Conservation (phyloP, 2,888 invertebrate genomes). For the Cataglyphis albicans region DNA sequence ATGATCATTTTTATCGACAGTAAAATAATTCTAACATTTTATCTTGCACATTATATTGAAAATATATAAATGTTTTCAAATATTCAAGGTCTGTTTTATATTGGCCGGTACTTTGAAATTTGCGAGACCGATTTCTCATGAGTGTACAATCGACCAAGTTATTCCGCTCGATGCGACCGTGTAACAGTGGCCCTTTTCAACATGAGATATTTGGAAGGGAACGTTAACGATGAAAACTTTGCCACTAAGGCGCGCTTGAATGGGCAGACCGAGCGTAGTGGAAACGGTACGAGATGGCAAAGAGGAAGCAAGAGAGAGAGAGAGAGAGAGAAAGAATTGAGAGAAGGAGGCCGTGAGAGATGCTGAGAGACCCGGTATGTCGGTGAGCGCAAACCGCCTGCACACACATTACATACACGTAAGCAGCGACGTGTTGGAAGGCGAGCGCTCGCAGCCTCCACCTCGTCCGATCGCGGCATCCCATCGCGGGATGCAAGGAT, state of each 20-base stretch:
- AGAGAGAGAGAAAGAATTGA: conserved; percentile 20
- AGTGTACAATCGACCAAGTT: conserved; percentile 67
- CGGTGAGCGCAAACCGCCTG: conserved; percentile 61
- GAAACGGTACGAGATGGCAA: conserved; percentile 21
- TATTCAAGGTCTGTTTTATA: not conserved
- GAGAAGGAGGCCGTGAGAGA: conserved; percentile 53
- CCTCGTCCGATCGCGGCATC: conserved; percentile 74
- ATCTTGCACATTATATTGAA: not conserved
- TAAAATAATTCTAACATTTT: not conserved
- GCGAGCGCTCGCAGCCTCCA: conserved; percentile 63
- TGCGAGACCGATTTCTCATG: conserved; percentile 40
- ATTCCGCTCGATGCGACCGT: conserved; percentile 40
- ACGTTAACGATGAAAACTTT: conserved; percentile 72
- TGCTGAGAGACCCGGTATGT: conserved; percentile 66
- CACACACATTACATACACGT: conserved; percentile 36
- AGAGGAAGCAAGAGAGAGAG: conserved; percentile 21
- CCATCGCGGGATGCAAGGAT: conserved; percentile 78
- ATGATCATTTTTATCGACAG: not conserved
- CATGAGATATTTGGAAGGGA: conserved; percentile 56
- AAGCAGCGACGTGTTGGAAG: conserved; percentile 66
- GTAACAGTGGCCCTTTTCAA: conserved; percentile 42
- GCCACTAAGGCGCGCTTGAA: conserved; percentile 67
- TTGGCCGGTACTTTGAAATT: not conserved
- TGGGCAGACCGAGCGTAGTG: conserved; percentile 35
- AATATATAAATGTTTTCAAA: not conserved